phyloP scores from a whole-genome alignment of 2,113 vertebrate genomes.

The Rhipidura dahli region DNA sequence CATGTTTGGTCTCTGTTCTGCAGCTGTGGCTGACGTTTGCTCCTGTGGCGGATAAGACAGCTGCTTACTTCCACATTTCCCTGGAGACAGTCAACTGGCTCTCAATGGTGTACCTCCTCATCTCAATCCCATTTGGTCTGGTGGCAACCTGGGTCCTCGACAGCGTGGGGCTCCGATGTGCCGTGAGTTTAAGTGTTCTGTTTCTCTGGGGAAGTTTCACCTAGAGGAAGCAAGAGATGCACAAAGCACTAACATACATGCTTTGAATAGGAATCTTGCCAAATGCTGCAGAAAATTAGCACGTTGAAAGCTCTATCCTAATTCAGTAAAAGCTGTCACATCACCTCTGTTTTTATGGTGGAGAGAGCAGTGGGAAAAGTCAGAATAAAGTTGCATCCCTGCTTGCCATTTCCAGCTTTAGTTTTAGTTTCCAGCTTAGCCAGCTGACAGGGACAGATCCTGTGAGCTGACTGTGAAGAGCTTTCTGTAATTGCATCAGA shows the following conservation, averaged over 20 bases:
- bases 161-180: constrained; percentile 80
- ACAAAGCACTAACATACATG: background rate
- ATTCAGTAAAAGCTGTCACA: background rate
- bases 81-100: constrained; percentile 85
- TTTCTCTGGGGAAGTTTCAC: background rate
- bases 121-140: constrained; percentile 83
- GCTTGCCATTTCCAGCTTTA: background rate
- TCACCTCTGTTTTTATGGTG: background rate
- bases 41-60: constrained; percentile 84
- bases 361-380: background rate
- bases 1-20: background rate
- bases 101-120: constrained; percentile 85
- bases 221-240: background rate
- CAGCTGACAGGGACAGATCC: background rate
- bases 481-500: background rate
- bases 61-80: constrained; percentile 71
- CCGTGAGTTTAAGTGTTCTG: constrained; percentile 72
- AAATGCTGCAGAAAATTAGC: background rate
- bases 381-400: background rate
- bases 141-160: constrained; percentile 90
- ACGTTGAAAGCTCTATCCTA: background rate
- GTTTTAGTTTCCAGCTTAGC: background rate
- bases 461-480: background rate
- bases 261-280: background rate
- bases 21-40: constrained; percentile 95